Evolutionary conservation across 2,113 vertebrate genomes (phyloP).

Genomic region (Progne subis): DNA sequence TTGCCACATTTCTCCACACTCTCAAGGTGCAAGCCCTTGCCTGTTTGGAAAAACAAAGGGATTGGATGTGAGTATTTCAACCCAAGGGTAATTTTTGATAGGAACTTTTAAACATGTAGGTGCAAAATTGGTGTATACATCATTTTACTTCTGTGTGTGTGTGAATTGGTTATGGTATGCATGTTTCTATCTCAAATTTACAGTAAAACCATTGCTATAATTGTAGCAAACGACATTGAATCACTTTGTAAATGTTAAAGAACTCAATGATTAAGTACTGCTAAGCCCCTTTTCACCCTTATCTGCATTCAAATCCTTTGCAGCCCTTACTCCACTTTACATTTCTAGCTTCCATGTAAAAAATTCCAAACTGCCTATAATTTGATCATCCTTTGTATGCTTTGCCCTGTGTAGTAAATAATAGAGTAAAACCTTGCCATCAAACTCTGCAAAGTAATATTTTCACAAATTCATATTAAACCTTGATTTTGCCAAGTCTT

Average conservation of each 20-base stretch:
- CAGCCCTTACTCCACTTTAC: background rate
- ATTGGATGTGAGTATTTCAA: background rate
- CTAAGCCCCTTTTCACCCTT: background rate
- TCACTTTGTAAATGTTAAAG: background rate
- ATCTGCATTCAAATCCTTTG: background rate
- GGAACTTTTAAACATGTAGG: background rate
- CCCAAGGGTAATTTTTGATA: background rate
- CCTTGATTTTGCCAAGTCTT: background rate
- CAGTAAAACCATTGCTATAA: background rate
- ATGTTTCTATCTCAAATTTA: background rate
- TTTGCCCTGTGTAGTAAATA: background rate
- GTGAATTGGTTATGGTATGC: background rate
- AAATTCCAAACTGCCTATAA: background rate
- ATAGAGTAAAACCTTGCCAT: background rate
- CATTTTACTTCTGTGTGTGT: background rate
- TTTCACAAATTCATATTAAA: background rate
- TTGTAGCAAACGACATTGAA: background rate
- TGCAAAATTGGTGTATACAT: background rate
- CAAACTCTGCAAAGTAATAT: accelerated
- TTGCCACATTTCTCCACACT: background rate
- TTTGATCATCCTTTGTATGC: background rate
- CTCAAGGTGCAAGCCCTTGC: background rate
- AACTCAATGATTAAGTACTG: background rate
- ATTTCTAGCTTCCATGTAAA: background rate
- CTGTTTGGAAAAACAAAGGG: background rate